Evolutionary conservation across 1,140 invertebrate species (phyloP), one percentile per base, ranked within the genome.

Genomic region (Solen grandis): DNA sequence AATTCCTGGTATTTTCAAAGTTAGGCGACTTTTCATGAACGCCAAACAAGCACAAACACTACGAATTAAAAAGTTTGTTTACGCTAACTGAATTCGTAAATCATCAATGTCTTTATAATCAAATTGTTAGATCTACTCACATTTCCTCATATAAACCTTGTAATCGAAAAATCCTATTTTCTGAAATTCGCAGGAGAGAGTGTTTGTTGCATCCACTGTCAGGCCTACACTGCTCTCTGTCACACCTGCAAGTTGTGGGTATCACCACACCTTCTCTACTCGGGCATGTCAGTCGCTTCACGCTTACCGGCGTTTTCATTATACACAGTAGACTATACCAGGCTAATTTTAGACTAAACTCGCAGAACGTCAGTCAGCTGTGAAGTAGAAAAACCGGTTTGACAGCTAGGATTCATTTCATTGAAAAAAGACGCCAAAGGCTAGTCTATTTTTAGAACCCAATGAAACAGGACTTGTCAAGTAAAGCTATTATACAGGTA

Each of bases 351-450:
- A 73, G 70, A 36, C 29, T 41, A 25, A 60, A 46, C 41, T n/a
- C 46, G 57, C 60, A 73, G 16, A 29, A 55, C 66, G 14, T 52
- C 62, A 68, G n/a, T 77, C 41, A 36, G 16, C 41, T 59, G 62
- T 59, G 19, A 57, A 77, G 46, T 66, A 38, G 75, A 63, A 77
- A 77, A 77, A 77, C 75, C 75, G 75, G 75, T 77, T 77, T 77
- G 60, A 33, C 75, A 59, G 57, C 70, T 70, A 50, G 50, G 22
- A 54, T 73, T 73, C 27, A 59, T 10, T 57, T 59, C 55, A 60
- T 73, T 60, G 70, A 62, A 31, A 31, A 62, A 8, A 14, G 29
- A 2, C 19, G n/a, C n/a, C 41, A 46, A 19, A 46, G 41, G 41
- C 41, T n/a, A 46, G 41, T 46, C 33, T 62, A 29, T 29, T 29